Evolutionary conservation across 1,140 invertebrate genomes (phyloP).

Genomic region (Radopholus similis): DNA sequence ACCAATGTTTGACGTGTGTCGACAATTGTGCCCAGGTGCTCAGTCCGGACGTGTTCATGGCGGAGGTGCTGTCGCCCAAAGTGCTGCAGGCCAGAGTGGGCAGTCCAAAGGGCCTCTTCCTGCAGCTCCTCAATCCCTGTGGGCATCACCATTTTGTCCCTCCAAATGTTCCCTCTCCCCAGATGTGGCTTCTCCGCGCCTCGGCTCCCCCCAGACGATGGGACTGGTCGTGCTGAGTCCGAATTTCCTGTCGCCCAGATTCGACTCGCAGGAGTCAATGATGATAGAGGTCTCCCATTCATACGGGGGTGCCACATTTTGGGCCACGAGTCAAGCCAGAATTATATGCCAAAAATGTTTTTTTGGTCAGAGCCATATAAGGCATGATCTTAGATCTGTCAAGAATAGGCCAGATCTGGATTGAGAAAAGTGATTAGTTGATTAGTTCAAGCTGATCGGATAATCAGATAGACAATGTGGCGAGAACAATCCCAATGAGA

Average conservation of each 20-base stretch:
- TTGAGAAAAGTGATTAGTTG: too few species aligned
- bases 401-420: too few species aligned
- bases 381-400: too few species aligned
- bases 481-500: too few species aligned
- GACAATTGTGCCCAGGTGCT: too few species aligned
- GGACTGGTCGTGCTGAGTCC: slow-evolving; percentile 27
- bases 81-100: slow-evolving; percentile 16
- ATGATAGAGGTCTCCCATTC: slow-evolving; percentile 29
- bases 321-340: neutral
- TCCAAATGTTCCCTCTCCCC: neutral
- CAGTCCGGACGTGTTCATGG: neutral
- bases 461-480: too few species aligned
- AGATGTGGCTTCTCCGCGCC: slow-evolving; percentile 1
- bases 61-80: slow-evolving; percentile 31
- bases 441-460: too few species aligned
- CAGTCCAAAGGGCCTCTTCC: slow-evolving; percentile 25
- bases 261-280: neutral
- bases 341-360: too few species aligned
- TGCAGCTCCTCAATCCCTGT: slow-evolving; percentile 34
- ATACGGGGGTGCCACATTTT: too few species aligned
- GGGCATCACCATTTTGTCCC: neutral
- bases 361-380: too few species aligned
- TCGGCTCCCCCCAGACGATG: slow-evolving; percentile 17
- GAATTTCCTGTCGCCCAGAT: slow-evolving; percentile 12
- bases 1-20: too few species aligned